Evolutionary conservation across 2,797 vertebrate genomes (phyloP).

Genomic region (Telmatherina bonti): DNA sequence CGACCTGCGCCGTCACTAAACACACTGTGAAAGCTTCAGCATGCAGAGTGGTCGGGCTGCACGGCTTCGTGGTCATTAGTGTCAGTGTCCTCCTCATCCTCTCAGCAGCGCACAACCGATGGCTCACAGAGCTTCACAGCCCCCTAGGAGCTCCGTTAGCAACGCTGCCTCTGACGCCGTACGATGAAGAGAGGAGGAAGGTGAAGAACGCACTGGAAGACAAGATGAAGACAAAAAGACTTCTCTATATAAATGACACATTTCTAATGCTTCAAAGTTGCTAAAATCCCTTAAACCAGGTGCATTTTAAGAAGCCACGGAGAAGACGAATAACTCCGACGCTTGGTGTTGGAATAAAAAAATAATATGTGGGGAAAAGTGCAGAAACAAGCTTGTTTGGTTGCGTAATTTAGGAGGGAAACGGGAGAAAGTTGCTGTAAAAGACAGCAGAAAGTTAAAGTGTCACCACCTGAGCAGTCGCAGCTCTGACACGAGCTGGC

Average conservation of each 20-base stretch:
- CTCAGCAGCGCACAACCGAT: slow-evolving; percentile 58
- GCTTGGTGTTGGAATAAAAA: background rate
- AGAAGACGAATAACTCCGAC: background rate
- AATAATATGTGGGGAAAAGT: background rate
- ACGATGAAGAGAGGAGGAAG: slow-evolving; percentile 4
- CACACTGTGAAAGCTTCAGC: slow-evolving; percentile 27
- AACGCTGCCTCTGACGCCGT: slow-evolving; percentile 18
- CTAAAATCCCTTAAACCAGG: background rate
- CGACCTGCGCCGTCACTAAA: slow-evolving; percentile 1
- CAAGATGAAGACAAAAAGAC: background rate
- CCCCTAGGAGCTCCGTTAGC: slow-evolving; percentile 49
- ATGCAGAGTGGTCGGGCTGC: slow-evolving; percentile 16
- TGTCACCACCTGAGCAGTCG: slow-evolving; percentile 8
- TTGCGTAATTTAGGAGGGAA: background rate
- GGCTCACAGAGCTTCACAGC: slow-evolving; percentile 50
- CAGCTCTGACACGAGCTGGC: slow-evolving; percentile 20
- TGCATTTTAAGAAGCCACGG: background rate
- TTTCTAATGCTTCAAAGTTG: background rate
- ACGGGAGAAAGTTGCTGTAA: background rate
- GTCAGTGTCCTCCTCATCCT: slow-evolving; percentile 67
- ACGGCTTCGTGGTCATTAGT: slow-evolving; percentile 66
- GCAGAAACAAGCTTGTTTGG: background rate
- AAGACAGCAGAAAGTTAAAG: slow-evolving; percentile 8
- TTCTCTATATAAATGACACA: background rate
- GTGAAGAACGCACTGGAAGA: slow-evolving; percentile 26